phyloP scores from a whole-genome alignment of 2,113 vertebrate genomes.

The Zapus hudsonius region DNA sequence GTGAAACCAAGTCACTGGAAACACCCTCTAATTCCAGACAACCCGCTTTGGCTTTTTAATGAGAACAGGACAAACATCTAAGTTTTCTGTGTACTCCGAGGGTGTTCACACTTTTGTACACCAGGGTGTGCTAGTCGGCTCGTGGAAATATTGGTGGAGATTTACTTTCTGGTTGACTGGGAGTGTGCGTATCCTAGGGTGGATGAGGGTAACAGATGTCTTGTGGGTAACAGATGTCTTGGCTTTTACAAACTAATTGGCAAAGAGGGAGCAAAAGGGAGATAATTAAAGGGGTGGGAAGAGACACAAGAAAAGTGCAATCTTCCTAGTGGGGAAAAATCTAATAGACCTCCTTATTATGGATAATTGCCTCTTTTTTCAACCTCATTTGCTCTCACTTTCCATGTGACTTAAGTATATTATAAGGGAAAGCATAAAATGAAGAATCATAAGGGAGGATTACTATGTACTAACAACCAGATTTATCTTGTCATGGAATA shows the following conservation, averaged over 20 bases:
- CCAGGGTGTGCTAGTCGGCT: slow-evolving; percentile 37
- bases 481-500: slow-evolving; percentile 51
- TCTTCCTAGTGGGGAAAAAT: slow-evolving; percentile 66
- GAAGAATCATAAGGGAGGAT: slow-evolving; percentile 22
- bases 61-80: not conserved
- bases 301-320: slow-evolving; percentile 60
- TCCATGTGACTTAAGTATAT: slow-evolving; percentile 47
- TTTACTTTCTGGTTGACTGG: slow-evolving; percentile 72
- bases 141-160: slow-evolving; percentile 51
- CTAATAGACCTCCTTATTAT: slow-evolving; percentile 62
- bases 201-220: slow-evolving; percentile 71
- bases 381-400: slow-evolving; percentile 60
- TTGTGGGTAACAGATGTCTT: slow-evolving; percentile 76
- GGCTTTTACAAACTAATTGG: slow-evolving; percentile 74
- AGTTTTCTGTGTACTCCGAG: not conserved
- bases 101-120: slow-evolving; percentile 43
- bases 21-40: slow-evolving; percentile 7
- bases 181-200: slow-evolving; percentile 62
- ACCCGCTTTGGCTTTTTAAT: slow-evolving; percentile 16
- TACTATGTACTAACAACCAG: slow-evolving; percentile 32
- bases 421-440: slow-evolving; percentile 45
- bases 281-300: slow-evolving; percentile 69
- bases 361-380: slow-evolving; percentile 63
- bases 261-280: slow-evolving; percentile 42
- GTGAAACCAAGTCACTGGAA: slow-evolving; percentile 10